phyloP scores from a whole-genome alignment of 2,113 vertebrate genomes.

The Sapayoa aenigma region DNA sequence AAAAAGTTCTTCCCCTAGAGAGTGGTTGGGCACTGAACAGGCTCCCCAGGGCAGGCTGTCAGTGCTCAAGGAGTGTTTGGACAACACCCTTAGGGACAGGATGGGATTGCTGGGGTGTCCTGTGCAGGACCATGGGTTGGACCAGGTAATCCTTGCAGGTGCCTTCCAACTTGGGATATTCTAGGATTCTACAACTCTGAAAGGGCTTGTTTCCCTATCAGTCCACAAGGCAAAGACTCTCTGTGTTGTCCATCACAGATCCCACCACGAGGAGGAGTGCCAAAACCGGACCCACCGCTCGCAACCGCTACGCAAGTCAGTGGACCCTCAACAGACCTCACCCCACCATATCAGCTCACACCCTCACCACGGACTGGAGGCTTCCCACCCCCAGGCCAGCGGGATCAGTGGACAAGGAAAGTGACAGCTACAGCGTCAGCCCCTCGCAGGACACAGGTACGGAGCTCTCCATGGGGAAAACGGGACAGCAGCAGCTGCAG shows the following conservation, averaged over 20 bases:
- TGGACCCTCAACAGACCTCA: conserved; percentile 98
- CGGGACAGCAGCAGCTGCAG: neutral
- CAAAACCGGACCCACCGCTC: conserved; percentile 89
- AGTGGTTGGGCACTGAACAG: neutral
- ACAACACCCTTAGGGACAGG: fast-evolving
- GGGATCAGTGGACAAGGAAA: conserved; percentile 97
- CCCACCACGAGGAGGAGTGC: conserved; percentile 95
- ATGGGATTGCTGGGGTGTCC: neutral
- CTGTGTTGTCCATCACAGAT: conserved; percentile 73
- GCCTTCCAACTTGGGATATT: neutral
- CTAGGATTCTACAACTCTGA: neutral
- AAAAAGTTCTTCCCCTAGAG: neutral
- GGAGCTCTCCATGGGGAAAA: neutral
- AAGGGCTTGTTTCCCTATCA: neutral
- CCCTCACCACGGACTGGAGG: conserved; percentile 97
- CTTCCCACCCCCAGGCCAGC: conserved; percentile 90
- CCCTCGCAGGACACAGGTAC: conserved; percentile 97
- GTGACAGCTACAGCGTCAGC: conserved; percentile 98
- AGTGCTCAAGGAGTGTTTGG: neutral
- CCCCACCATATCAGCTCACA: conserved; percentile 95
- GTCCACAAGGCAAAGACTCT: neutral
- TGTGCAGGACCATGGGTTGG: neutral
- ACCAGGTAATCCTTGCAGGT: no score
- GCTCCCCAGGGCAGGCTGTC: neutral
- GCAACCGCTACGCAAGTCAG: conserved; percentile 96